Evolutionary conservation across 2,113 vertebrate species (phyloP).

Genomic region (Colius striatus): DNA sequence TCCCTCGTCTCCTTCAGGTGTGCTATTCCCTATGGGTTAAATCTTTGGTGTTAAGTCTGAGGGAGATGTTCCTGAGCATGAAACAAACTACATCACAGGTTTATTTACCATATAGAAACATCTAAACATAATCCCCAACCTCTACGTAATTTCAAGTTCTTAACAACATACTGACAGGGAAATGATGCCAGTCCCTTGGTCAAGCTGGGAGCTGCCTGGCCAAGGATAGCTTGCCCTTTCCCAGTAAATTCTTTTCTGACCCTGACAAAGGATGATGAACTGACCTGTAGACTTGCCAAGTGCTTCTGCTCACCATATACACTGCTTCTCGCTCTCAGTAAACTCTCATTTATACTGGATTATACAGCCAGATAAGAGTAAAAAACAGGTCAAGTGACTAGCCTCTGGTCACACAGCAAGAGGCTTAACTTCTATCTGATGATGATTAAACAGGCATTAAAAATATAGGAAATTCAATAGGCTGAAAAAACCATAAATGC

Average conservation of each 20-base stretch:
- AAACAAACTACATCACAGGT: not conserved
- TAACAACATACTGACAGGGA: not conserved
- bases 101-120: not conserved
- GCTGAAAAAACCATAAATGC: not conserved
- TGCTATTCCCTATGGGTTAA: not conserved
- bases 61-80: not conserved
- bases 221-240: not conserved
- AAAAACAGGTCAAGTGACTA: conserved; percentile 56
- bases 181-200: not conserved
- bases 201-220: not conserved
- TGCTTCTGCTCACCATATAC: not conserved
- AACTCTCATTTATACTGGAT: conserved; percentile 11
- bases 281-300: not conserved
- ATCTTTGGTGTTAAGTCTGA: not conserved
- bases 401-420: conserved; percentile 33
- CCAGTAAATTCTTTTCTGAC: not conserved
- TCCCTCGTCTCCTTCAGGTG: not conserved
- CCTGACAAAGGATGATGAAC: not conserved
- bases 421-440: conserved; percentile 27
- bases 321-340: not conserved
- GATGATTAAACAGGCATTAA: not conserved
- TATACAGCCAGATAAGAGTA: conserved; percentile 22
- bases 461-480: not conserved
- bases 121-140: not conserved
- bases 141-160: not conserved